Conservation (phyloP, 2,888 invertebrate genomes). For the Prostheceraeus crozeri region DNA sequence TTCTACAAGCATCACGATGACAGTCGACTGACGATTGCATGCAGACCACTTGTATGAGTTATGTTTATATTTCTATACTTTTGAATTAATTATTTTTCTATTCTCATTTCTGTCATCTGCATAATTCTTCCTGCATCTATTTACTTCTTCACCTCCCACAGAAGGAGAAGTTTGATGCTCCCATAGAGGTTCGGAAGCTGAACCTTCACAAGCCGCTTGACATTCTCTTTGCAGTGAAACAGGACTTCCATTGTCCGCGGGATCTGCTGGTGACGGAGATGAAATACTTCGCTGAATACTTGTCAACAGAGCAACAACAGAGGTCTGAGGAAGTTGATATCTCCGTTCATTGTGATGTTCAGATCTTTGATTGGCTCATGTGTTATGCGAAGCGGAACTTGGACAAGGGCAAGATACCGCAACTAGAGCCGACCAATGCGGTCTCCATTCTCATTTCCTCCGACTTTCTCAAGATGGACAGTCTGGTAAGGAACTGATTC, state of each 20-base stretch:
- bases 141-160: too few species aligned
- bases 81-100: too few species aligned
- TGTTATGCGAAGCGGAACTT: constrained; percentile 71
- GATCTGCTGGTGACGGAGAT: constrained; percentile 77
- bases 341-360: constrained; percentile 88
- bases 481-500: constrained; percentile 63
- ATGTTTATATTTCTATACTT: too few species aligned
- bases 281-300: constrained; percentile 70
- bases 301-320: constrained; percentile 51
- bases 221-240: constrained; percentile 62
- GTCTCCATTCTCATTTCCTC: constrained; percentile 86
- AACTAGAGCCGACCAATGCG: constrained; percentile 70
- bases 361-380: constrained; percentile 92
- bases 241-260: constrained; percentile 80
- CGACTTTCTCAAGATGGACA: constrained; percentile 85
- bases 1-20: too few species aligned
- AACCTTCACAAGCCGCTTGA: too few species aligned
- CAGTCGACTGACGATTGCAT: too few species aligned
- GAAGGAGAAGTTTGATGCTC: too few species aligned
- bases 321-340: constrained; percentile 77
- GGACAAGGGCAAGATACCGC: neutral
- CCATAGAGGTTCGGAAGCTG: too few species aligned
- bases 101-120: too few species aligned
- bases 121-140: too few species aligned
- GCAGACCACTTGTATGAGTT: too few species aligned